Evolutionary conservation across 2,888 invertebrate species (phyloP).

Genomic region (Hofmannophila pseudospretella): DNA sequence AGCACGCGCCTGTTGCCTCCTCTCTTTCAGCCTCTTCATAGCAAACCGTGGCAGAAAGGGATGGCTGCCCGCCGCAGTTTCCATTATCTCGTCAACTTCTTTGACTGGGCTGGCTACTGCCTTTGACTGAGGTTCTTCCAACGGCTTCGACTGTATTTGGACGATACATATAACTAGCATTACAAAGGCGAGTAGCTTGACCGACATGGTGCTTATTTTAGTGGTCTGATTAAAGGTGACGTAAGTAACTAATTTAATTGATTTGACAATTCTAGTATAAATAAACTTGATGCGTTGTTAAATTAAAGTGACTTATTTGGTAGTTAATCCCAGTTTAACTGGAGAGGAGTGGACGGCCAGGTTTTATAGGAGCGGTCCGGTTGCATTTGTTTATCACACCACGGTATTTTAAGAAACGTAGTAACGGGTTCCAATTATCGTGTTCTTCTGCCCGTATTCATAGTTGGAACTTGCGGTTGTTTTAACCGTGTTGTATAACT

Average conservation of each 20-base stretch:
- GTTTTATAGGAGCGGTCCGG: constrained; percentile 55
- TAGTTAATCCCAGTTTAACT: constrained; percentile 48
- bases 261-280: no score
- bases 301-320: constrained; percentile 11
- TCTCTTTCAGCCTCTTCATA: constrained; percentile 56
- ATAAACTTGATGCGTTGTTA: no score
- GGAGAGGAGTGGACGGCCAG: constrained; percentile 18
- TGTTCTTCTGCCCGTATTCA: constrained; percentile 44
- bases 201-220: no score
- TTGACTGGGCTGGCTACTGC: constrained; percentile 3
- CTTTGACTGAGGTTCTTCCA: constrained; percentile 34
- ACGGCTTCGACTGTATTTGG: constrained; percentile 33
- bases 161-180: constrained; percentile 30
- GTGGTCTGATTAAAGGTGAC: constrained; percentile 32
- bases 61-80: constrained; percentile 56
- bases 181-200: constrained; percentile 27
- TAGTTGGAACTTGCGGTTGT: constrained; percentile 26
- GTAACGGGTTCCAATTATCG: constrained; percentile 72
- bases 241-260: neutral
- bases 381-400: constrained; percentile 61
- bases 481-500: no score
- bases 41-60: constrained; percentile 64
- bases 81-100: constrained; percentile 35
- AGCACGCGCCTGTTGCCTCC: constrained; percentile 44
- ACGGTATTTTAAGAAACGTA: constrained; percentile 63